Evolutionary conservation across 2,113 vertebrate genomes (phyloP).

Genomic region (Urocolius indicus): DNA sequence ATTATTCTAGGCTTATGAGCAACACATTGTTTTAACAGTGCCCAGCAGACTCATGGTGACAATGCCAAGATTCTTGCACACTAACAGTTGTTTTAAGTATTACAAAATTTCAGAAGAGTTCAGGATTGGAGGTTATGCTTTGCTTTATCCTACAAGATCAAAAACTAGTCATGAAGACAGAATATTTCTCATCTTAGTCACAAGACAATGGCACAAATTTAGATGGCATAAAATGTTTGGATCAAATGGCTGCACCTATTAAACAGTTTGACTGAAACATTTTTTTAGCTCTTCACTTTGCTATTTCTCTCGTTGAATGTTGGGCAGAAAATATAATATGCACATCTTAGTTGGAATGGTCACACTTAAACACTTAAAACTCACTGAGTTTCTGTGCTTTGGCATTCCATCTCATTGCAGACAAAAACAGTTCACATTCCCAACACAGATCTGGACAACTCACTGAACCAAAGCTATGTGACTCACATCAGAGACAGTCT

Average conservation of each 20-base stretch:
- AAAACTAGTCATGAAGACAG: not conserved
- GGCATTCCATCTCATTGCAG: not conserved
- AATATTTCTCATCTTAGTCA: not conserved
- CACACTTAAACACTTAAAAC: not conserved
- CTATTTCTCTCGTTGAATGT: not conserved
- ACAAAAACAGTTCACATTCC: not conserved
- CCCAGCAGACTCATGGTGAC: not conserved
- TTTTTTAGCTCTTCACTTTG: not conserved
- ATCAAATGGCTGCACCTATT: not conserved
- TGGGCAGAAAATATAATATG: not conserved
- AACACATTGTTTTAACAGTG: not conserved
- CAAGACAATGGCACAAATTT: not conserved
- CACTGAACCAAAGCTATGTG: not conserved
- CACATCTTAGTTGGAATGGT: not conserved
- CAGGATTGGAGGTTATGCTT: not conserved
- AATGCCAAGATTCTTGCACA: not conserved
- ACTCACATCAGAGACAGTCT: not conserved
- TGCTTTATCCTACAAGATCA: not conserved
- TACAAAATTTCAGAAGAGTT: not conserved
- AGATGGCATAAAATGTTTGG: not conserved
- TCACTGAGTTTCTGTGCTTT: not conserved
- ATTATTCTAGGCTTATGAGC: conserved; percentile 1
- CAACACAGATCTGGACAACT: not conserved
- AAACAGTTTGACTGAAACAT: not conserved
- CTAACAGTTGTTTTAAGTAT: not conserved